These are phyloP conservation scores for Cylindroiulus punctatus DNA, from an alignment of 2,888 invertebrate genomes.

Conservation along the genomic window DNA sequence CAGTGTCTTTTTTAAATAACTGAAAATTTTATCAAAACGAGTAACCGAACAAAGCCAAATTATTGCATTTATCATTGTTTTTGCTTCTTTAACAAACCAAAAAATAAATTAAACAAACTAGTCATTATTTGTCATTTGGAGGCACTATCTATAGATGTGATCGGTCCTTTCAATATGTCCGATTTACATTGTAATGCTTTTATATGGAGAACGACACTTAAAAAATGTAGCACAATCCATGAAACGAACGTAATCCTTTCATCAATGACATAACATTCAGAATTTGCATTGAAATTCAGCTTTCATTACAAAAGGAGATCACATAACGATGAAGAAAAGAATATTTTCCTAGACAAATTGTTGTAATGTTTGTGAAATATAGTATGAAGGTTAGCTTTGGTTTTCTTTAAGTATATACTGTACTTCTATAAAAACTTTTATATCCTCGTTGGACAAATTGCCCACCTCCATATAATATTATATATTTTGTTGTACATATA, in stretches of 20 bases:
- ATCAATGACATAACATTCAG: neutral
- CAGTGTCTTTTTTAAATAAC: too few species aligned
- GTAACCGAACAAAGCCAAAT: neutral
- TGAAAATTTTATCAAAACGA: neutral
- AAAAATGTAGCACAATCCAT: too few species aligned
- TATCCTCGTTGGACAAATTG: constrained; percentile 13
- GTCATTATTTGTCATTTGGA: too few species aligned
- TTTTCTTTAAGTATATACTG: neutral
- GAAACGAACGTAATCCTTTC: neutral
- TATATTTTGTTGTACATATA: constrained; percentile 26
- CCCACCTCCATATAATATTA: neutral
- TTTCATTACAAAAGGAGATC: neutral
- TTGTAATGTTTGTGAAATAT: neutral
- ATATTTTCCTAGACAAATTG: neutral
- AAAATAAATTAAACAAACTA: too few species aligned
- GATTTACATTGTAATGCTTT: too few species aligned
- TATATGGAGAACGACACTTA: too few species aligned
- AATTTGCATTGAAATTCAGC: neutral
- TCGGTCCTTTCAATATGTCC: too few species aligned
- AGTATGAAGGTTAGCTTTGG: neutral
- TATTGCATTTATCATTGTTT: neutral
- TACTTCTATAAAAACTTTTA: neutral
- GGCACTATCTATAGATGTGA: too few species aligned
- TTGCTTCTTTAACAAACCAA: too few species aligned
- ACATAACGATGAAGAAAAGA: neutral